Percentiles rank a stretch among this genome's conserved stretches.
phyloP scores from a whole-genome alignment of 2,888 invertebrate species.

The Pherbina coryleti region DNA sequence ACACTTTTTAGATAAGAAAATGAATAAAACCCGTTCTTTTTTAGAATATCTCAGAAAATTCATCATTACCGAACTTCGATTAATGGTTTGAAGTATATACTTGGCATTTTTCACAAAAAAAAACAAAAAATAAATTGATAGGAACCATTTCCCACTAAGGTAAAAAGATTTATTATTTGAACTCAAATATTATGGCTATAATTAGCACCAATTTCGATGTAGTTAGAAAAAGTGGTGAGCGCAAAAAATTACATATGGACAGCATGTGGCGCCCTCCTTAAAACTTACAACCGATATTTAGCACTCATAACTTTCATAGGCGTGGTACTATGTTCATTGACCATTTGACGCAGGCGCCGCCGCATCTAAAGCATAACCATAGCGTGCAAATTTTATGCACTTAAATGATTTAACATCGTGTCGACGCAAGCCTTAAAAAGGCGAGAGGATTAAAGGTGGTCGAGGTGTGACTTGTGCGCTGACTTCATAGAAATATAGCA shows the following conservation, averaged over 20 bases:
- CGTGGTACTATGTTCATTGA: constrained; percentile 20
- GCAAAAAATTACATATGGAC: neutral
- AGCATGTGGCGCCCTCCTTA: constrained; percentile 25
- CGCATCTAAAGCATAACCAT: neutral
- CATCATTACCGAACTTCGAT: too few relatives aligned
- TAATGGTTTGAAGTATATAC: too few relatives aligned
- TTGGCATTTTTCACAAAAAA: too few relatives aligned
- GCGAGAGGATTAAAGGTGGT: constrained; percentile 1
- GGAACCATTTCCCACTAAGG: too few relatives aligned
- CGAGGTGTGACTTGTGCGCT: constrained; percentile 1
- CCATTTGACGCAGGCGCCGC: constrained; percentile 23
- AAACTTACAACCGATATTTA: constrained; percentile 8
- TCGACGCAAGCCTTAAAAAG: neutral
- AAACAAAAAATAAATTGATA: too few relatives aligned
- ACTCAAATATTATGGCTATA: neutral
- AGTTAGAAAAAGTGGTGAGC: neutral
- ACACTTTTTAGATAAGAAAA: too few relatives aligned
- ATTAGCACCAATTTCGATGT: neutral
- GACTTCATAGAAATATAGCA: constrained; percentile 19
- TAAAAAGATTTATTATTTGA: neutral
- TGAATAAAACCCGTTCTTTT: too few relatives aligned
- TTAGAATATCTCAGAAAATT: too few relatives aligned
- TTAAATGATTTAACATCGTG: constrained; percentile 18
- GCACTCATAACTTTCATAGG: neutral
- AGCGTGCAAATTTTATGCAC: constrained; percentile 37